A percentile compares a stretch with the other conserved stretches of the same genome.
Conservation (phyloP, 2,797 vertebrate species). For the Myoxocephalus aenaeus region DNA sequence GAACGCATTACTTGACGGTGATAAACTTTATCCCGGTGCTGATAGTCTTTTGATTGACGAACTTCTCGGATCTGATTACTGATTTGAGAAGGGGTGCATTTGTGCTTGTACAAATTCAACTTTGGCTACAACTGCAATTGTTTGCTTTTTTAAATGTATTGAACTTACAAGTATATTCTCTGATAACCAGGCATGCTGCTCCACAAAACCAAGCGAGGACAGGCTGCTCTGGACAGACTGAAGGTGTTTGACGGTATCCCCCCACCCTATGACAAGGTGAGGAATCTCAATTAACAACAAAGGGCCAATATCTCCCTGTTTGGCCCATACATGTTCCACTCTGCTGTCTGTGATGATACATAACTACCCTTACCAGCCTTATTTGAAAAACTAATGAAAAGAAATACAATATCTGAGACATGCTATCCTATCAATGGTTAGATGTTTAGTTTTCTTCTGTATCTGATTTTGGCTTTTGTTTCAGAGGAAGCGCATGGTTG, state of each 20-base stretch:
- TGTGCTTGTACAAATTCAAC: conserved; percentile 13
- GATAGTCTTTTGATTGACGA: conserved; percentile 84
- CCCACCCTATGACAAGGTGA: conserved; percentile 95
- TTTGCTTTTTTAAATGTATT: neutral
- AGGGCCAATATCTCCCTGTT: conserved; percentile 69
- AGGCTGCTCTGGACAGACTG: conserved; percentile 93
- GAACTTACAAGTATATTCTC: neutral
- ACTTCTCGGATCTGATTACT: conserved; percentile 86
- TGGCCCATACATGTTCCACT: neutral
- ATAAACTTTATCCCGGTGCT: no score
- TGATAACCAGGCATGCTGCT: conserved; percentile 90
- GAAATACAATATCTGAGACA: conserved; percentile 70
- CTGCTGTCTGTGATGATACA: conserved; percentile 83
- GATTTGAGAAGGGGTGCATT: conserved; percentile 78
- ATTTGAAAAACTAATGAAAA: no score
- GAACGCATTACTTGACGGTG: no score
- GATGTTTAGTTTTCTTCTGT: neutral
- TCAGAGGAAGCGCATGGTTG: conserved; percentile 95
- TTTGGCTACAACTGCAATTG: rapidly evolving
- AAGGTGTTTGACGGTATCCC: conserved; percentile 97
- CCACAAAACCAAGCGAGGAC: conserved; percentile 95
- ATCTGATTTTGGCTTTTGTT: conserved; percentile 51
- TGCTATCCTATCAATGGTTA: rapidly evolving
- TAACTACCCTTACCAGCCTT: no score
- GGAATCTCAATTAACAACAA: conserved; percentile 30